Percentiles rank a stretch among this genome's conserved stretches.
Evolutionary conservation across 2,888 invertebrate genomes (phyloP).

Genomic region (Sinopyrophorus schimmeli): DNA sequence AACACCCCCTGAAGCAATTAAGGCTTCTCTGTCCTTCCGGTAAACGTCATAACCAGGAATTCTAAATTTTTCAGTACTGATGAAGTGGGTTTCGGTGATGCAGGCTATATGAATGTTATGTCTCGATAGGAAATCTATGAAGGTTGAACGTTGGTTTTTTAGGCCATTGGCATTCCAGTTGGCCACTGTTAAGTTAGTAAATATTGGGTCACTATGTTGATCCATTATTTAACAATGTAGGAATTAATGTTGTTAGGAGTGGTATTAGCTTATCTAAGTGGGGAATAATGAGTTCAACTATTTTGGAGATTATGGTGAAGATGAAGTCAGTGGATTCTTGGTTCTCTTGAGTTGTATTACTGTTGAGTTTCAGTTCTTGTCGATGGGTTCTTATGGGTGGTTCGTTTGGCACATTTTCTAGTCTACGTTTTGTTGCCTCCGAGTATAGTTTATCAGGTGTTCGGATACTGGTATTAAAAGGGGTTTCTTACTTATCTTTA

Average conservation of each 20-base stretch:
- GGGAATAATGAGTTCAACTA: slow-evolving; percentile 10
- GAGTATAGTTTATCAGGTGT: too few relatives aligned
- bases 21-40: slow-evolving; percentile 6
- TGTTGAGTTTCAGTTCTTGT: not conserved
- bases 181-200: slow-evolving; percentile 8
- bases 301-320: slow-evolving; percentile 5
- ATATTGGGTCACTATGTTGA: slow-evolving; percentile 5
- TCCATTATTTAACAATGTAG: slow-evolving; percentile 4
- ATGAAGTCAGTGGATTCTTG: slow-evolving; percentile 7
- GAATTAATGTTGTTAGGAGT: slow-evolving; percentile 7
- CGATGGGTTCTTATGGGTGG: too few relatives aligned
- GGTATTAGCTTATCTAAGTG: slow-evolving; percentile 6
- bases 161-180: slow-evolving; percentile 13
- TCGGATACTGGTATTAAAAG: too few relatives aligned
- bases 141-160: slow-evolving; percentile 8
- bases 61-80: slow-evolving; percentile 5
- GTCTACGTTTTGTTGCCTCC: too few relatives aligned
- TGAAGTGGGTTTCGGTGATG: slow-evolving; percentile 3
- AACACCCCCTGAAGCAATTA: slow-evolving; percentile 4
- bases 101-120: slow-evolving; percentile 8
- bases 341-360: not conserved
- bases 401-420: too few relatives aligned
- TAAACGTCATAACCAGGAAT: slow-evolving; percentile 9
- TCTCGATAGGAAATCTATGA: slow-evolving; percentile 8
- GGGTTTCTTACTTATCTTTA: slow-evolving; percentile 9